Base-by-base conservation (phyloP, 1,140 invertebrate genomes). In the Atta cephalotes region DNA sequence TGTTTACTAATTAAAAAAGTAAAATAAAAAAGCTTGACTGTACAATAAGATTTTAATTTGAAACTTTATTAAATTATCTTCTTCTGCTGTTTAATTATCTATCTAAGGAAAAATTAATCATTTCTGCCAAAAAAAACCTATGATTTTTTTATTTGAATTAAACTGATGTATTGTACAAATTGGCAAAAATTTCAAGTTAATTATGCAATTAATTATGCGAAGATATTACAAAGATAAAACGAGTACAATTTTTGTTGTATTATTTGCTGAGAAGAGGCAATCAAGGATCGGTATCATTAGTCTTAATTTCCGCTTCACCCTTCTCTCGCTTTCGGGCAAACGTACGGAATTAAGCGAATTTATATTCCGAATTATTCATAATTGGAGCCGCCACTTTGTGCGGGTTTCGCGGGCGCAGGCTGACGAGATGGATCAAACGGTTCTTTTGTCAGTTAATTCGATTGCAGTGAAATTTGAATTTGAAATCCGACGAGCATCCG, bases 401-500 rank as follows among this genome's bases (percentile, higher is more conserved):
- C 86, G 86, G 82, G 58, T 82, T 86, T 87, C 82, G 87, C 89
- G 80, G 86, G 84, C 51, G 82, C 49, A 49, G 25, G 80, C 86
- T 80, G 80, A 85, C 78, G 76, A 86, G 85, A 91, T 89, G 89
- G 94, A 95, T 95, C 94, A 95, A 95, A 95, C 94, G 94, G 89
- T 90, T 91, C 94, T 94, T 95, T 93, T 94, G 93, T 88, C 91
- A 49, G 88, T 92, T 95, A 95, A 95, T 95, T 94, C 89, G 91
- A 95, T 94, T 94, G 93, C 90, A 90, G 82, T 65, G 79, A 92
- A 94, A 95, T 95, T 95, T 95, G 93, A 95, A 95, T 94, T 92
- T 92, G 80, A 94, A 94, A 94, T 95, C 90, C 88, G 90, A 4
- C 68, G 68, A 58, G 25, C 39, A 51, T 28, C 76, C 56, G 68